Evolutionary conservation across 1,140 invertebrate genomes (phyloP).

Genomic region (Drosophila grimshawi): DNA sequence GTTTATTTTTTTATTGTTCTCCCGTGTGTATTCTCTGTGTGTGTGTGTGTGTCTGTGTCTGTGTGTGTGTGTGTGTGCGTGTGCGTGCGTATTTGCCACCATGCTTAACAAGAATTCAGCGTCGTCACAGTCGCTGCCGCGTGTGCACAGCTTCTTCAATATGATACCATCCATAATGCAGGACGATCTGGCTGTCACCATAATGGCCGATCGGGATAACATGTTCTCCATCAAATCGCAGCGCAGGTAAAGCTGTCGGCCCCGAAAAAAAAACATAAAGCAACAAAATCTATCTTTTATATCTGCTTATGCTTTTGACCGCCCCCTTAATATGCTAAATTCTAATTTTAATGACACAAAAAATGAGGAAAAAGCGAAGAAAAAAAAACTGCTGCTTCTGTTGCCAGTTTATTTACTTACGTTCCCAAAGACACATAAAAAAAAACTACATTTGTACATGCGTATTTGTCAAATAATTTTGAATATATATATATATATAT

Average conservation of each 20-base stretch:
- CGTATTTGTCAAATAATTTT: constrained; percentile 24
- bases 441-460: not conserved
- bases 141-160: constrained; percentile 82
- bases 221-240: constrained; percentile 83
- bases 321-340: not conserved
- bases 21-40: constrained; percentile 11
- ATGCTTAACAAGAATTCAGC: constrained; percentile 81
- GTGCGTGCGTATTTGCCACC: constrained; percentile 10
- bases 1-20: constrained; percentile 3
- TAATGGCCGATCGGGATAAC: constrained; percentile 75
- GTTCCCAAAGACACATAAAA: not conserved
- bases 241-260: constrained; percentile 61
- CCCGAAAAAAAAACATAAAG: not conserved
- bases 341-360: constrained; percentile 2
- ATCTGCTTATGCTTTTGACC: not conserved
- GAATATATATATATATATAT: not conserved
- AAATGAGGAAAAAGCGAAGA: constrained; percentile 5
- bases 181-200: constrained; percentile 78
- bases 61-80: constrained; percentile 9
- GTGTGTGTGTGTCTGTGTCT: not conserved
- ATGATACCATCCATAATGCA: constrained; percentile 82
- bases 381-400: not conserved
- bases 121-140: constrained; percentile 77
- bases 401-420: constrained; percentile 27
- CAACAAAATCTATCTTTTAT: not conserved